Evolutionary conservation across 2,888 invertebrate species (phyloP).

Genomic region (Bembecia ichneumoniformis): DNA sequence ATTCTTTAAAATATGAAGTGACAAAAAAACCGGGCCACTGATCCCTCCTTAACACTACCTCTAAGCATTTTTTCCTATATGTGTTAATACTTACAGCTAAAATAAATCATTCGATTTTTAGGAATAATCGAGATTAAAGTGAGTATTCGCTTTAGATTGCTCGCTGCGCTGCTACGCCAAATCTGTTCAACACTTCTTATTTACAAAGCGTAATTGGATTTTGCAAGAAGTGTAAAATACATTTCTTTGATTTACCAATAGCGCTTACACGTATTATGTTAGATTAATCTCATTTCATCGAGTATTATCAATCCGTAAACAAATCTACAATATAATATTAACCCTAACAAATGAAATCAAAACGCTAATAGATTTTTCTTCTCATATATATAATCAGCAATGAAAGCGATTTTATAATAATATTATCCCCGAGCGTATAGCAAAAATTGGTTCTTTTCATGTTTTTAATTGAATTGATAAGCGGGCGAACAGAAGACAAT

Average conservation of each 20-base stretch:
- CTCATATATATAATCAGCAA: no score
- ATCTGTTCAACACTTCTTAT: not conserved
- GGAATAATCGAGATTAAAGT: not conserved
- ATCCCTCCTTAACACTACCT: no score
- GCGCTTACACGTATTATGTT: no score
- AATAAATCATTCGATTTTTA: not conserved
- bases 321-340: no score
- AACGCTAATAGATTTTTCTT: no score
- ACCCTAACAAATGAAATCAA: no score
- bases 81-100: not conserved
- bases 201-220: constrained; percentile 1
- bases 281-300: no score
- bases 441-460: constrained; percentile 1
- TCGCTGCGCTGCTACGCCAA: not conserved
- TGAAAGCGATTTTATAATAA: no score
- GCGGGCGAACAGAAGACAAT: not conserved
- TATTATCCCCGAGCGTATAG: not conserved
- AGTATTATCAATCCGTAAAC: no score
- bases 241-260: not conserved
- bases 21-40: no score
- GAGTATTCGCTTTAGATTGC: not conserved
- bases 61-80: no score
- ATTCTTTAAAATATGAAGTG: no score
- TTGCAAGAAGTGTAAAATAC: not conserved
- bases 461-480: not conserved